Percentiles rank a stretch among this genome's conserved stretches.
These are phyloP conservation scores for Phthorimaea operculella DNA, from an alignment of 1,140 invertebrate species.

Conservation along the genomic window DNA sequence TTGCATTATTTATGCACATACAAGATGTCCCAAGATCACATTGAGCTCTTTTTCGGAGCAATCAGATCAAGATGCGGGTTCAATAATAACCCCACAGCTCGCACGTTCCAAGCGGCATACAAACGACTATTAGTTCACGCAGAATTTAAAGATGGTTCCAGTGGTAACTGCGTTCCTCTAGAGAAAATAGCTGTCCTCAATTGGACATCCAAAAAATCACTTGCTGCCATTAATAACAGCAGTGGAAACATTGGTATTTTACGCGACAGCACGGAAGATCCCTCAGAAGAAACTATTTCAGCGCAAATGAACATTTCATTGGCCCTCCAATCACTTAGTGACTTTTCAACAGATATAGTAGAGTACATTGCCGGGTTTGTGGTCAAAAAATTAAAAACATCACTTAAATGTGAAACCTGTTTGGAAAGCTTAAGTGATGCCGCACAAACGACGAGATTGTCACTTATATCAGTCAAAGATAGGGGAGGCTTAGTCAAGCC, in stretches of 20 bases:
- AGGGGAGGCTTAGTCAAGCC: conserved; percentile 5
- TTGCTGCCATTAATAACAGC: no score
- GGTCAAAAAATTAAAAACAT: background rate
- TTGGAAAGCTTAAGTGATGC: background rate
- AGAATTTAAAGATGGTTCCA: conserved; percentile 3
- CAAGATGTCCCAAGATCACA: conserved; percentile 18
- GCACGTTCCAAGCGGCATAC: conserved; percentile 6
- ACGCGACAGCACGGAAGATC: no score
- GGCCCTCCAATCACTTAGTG: background rate
- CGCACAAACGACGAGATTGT: background rate
- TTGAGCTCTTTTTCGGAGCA: conserved; percentile 17
- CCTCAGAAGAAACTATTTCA: conserved; percentile 1
- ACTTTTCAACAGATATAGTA: background rate
- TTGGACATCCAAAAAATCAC: background rate
- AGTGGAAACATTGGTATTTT: no score
- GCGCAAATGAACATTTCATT: no score
- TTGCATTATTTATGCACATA: conserved; percentile 11
- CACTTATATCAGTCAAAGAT: conserved; percentile 2
- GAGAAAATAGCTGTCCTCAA: conserved; percentile 3
- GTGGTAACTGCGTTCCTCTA: conserved; percentile 6
- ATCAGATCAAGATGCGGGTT: conserved; percentile 17
- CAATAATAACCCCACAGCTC: conserved; percentile 18
- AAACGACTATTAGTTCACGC: conserved; percentile 7
- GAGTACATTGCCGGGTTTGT: conserved; percentile 5
- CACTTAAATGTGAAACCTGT: conserved; percentile 5